Conservation (phyloP, 2,888 invertebrate genomes). For the Caenorhabditis sp. region DNA sequence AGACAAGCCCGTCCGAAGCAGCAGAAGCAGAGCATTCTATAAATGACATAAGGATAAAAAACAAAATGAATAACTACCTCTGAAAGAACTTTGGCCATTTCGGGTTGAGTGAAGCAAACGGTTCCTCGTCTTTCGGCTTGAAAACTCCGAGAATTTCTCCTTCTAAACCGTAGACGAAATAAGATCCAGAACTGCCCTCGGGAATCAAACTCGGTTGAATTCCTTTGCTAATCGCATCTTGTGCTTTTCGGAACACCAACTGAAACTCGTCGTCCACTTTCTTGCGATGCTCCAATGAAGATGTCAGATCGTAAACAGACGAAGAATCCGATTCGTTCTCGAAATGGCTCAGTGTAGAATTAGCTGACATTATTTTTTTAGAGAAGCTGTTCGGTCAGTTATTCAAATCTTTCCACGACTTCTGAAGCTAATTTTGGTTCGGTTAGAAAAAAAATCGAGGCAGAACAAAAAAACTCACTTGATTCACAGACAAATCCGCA, state of each 20-base stretch:
- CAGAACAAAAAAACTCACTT: constrained; percentile 17
- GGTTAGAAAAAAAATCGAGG: neutral
- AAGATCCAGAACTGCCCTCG: constrained; percentile 87
- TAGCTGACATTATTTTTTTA: constrained; percentile 25
- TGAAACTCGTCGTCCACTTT: constrained; percentile 71
- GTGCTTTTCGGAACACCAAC: constrained; percentile 67
- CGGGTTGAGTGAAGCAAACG: constrained; percentile 97
- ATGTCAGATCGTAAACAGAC: constrained; percentile 41
- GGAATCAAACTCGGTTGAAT: constrained; percentile 77
- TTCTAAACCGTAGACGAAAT: constrained; percentile 95
- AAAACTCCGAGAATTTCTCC: constrained; percentile 92
- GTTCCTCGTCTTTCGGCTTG: constrained; percentile 99
- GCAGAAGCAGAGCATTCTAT: constrained; percentile 87
- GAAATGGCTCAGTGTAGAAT: constrained; percentile 24
- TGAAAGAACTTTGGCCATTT: constrained; percentile 99
- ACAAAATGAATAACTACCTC: constrained; percentile 71
- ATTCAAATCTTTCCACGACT: constrained; percentile 38
- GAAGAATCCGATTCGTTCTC: constrained; percentile 26
- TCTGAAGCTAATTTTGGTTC: constrained; percentile 16
- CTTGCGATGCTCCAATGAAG: constrained; percentile 46
- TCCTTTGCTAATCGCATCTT: constrained; percentile 75
- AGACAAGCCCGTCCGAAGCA: constrained; percentile 98
- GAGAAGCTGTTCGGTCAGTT: constrained; percentile 19
- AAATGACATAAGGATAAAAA: neutral
- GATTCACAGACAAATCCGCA: constrained; percentile 36